Base-by-base conservation (phyloP, 2,113 vertebrate genomes). In the Gambusia holbrooki region DNA sequence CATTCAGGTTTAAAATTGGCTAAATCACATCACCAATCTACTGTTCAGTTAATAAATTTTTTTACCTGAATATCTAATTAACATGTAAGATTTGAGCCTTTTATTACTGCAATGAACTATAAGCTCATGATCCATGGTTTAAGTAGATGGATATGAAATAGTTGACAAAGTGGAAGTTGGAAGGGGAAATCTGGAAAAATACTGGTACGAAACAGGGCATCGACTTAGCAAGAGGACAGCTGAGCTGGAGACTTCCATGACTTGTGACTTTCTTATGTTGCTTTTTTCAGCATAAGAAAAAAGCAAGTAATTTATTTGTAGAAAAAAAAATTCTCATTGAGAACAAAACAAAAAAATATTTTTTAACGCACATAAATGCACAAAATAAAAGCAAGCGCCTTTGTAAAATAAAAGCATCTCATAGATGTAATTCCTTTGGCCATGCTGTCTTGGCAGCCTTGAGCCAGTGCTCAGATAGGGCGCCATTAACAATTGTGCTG, bases 371-470 rank as follows among this genome's bases (percentile, higher is more conserved):
- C 35, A n/a, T 70, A 77, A 71, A 79, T 58, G 58, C 45, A 73
- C 62, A 62, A 63, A 35, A 29, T 58, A 69, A 62, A 77, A 37
- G 72, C 11, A 64, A 62, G 69, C 22, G 7, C 5, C 25, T 17
- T 61, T 64, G n/a, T 62, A 29, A 22, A 62, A n/a, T 40, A 15
- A 37, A 58, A 35, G 30, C 9, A 17, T 42, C 35, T 33, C 37
- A 1, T 35, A 19, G 54, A 10, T 28, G 25, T 66, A 61, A 66
- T 88, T 85, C 79, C 79, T 88, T 85, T 84, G 79, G 74, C 85
- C 74, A 19, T 79, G 67, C 61, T 91, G 63, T 89, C 82, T 90
- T 88, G 83, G 87, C 91, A 92, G 92, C 90, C 92, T 88, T 91
- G 85, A 84, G 87, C 90, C 88, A 89, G 76, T 89, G 90, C 85